These are phyloP conservation scores for Ophioninae sp. DNA, from an alignment of 2,888 invertebrate genomes.

Conservation along the genomic window DNA sequence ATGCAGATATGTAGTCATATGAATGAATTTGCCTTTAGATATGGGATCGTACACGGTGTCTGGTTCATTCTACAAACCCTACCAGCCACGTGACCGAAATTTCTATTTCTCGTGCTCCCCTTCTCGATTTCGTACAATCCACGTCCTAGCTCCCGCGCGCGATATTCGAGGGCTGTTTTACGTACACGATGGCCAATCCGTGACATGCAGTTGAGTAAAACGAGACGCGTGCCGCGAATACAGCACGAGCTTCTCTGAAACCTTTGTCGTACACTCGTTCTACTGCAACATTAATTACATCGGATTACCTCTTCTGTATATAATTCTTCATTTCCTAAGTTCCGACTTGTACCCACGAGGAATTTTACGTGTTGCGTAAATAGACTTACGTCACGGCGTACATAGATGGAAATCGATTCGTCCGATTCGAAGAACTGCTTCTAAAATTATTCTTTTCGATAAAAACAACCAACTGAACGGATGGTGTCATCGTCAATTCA, in stretches of 20 bases:
- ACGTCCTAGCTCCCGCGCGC: constrained; percentile 7
- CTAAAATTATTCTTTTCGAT: too few species aligned
- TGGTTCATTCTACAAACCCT: constrained; percentile 65
- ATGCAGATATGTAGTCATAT: neutral
- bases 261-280: neutral
- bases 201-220: constrained; percentile 54
- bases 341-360: too few species aligned
- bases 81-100: constrained; percentile 76
- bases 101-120: constrained; percentile 62
- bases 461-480: too few species aligned
- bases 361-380: too few species aligned
- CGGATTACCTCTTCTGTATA: neutral
- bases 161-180: constrained; percentile 55
- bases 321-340: neutral
- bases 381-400: too few species aligned
- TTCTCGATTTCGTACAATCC: neutral
- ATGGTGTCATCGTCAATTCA: too few species aligned
- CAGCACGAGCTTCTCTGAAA: constrained; percentile 16
- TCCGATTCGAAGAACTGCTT: too few species aligned
- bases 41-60: constrained; percentile 67
- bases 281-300: constrained; percentile 33
- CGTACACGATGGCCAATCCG: constrained; percentile 52
- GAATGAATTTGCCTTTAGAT: constrained; percentile 28
- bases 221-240: constrained; percentile 61
- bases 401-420: too few species aligned